These are phyloP conservation scores for Chlorodrepanis virens DNA, from an alignment of 2,113 vertebrate genomes.

Conservation along the genomic window DNA sequence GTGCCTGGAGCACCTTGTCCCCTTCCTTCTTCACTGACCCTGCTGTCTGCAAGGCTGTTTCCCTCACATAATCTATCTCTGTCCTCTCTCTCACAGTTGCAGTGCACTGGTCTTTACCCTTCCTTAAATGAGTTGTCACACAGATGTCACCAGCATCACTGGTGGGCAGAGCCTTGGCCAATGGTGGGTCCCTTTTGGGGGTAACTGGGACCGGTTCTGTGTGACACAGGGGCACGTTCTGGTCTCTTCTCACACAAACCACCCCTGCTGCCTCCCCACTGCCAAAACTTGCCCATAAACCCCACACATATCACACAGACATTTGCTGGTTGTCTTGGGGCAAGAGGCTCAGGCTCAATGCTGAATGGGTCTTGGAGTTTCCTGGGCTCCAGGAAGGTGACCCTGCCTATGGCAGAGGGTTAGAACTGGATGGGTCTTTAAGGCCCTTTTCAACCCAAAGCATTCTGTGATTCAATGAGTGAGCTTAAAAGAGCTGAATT, in stretches of 20 bases:
- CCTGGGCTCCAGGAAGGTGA: background rate
- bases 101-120: background rate
- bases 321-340: background rate
- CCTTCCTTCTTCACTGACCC: background rate
- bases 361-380: background rate
- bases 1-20: background rate
- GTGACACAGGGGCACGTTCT: background rate
- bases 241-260: background rate
- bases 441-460: background rate
- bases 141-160: background rate
- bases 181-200: accelerated
- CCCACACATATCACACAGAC: background rate
- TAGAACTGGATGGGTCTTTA: background rate
- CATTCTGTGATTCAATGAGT: too few species aligned
- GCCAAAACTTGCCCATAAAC: background rate
- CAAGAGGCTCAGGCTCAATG: background rate
- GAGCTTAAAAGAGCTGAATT: background rate
- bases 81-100: background rate
- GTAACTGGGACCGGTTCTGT: background rate
- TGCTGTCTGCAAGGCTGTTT: background rate
- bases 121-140: background rate
- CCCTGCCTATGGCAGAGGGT: background rate
- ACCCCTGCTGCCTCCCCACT: background rate
- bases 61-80: background rate
- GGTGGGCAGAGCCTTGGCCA: background rate